Conservation (phyloP, 2,113 vertebrate genomes). For the Laticauda colubrina region DNA sequence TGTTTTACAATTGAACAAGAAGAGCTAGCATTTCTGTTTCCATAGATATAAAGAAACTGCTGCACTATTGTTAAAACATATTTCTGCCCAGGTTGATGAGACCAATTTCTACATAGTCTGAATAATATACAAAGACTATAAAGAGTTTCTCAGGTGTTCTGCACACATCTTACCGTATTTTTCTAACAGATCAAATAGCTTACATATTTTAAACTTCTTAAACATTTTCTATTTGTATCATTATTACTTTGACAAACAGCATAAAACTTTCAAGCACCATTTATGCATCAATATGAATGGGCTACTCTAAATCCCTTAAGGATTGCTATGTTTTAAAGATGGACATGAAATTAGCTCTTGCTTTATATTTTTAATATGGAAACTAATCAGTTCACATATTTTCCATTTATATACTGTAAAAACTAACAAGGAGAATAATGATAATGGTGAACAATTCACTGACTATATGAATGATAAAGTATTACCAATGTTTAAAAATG, state of each 20-base stretch:
- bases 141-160: background rate
- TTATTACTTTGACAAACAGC: background rate
- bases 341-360: background rate
- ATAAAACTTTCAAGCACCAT: background rate
- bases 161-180: background rate
- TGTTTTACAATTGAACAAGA: background rate
- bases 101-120: background rate
- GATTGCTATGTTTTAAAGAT: background rate
- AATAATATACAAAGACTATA: background rate
- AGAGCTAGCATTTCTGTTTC: background rate
- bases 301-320: background rate
- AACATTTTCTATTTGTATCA: conserved; percentile 28
- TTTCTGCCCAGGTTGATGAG: no score
- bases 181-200: background rate
- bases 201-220: background rate
- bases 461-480: background rate
- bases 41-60: background rate
- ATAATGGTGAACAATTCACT: background rate
- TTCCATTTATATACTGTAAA: background rate
- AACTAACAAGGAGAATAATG: background rate
- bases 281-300: background rate
- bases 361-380: background rate
- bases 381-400: background rate
- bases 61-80: background rate
- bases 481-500: background rate